Evolutionary conservation across 2,797 vertebrate species (phyloP).

Genomic region (Amazonetta brasiliensis): DNA sequence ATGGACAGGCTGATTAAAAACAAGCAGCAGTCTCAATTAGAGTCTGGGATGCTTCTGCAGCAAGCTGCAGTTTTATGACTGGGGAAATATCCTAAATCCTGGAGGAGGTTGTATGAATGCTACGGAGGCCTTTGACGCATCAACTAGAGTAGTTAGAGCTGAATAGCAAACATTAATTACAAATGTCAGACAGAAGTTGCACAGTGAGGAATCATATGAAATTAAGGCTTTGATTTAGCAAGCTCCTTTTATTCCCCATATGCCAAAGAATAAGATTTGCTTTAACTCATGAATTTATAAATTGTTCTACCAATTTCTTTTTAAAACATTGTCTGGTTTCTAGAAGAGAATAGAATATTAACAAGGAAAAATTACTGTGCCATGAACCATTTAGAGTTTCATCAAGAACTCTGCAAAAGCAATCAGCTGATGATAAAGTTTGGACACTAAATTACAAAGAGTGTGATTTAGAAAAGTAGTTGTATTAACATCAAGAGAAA

Average conservation of each 20-base stretch:
- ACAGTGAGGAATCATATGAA: constrained; percentile 53
- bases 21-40: not conserved
- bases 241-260: constrained; percentile 51
- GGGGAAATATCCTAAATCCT: not conserved
- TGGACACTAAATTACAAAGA: constrained; percentile 24
- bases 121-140: not conserved
- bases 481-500: not conserved
- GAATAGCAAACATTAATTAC: constrained; percentile 55
- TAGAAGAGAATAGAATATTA: not conserved
- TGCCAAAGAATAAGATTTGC: constrained; percentile 62
- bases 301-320: constrained; percentile 33
- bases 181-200: constrained; percentile 46
- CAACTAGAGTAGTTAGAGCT: not conserved
- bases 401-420: constrained; percentile 14
- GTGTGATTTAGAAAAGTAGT: not conserved
- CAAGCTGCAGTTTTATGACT: not conserved
- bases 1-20: constrained; percentile 21
- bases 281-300: constrained; percentile 70
- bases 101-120: not conserved
- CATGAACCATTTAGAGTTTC: not conserved
- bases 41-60: not conserved
- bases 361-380: not conserved
- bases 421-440: constrained; percentile 17
- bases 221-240: constrained; percentile 78
- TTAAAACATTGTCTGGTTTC: constrained; percentile 14